Evolutionary conservation across 2,888 invertebrate species (phyloP).

Genomic region (Nasonovia ribisnigri): DNA sequence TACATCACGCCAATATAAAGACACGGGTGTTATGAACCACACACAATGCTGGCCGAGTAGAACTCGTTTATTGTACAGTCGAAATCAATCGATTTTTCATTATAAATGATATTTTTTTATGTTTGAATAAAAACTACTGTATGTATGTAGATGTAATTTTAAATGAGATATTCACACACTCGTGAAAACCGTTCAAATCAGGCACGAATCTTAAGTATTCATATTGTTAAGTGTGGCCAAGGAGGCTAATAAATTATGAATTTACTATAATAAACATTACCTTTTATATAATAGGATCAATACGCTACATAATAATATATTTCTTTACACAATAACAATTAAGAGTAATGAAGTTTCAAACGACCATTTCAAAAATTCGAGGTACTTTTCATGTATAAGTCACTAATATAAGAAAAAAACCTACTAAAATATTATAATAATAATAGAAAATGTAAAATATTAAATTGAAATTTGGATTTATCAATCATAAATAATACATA

Average conservation of each 20-base stretch:
- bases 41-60: neutral
- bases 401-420: neutral
- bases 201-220: neutral
- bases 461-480: neutral
- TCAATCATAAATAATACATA: neutral
- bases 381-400: neutral
- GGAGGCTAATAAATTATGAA: neutral
- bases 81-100: neutral
- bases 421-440: neutral
- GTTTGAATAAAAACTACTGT: neutral
- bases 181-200: neutral
- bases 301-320: neutral
- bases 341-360: neutral
- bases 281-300: neutral
- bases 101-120: neutral
- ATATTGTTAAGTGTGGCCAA: neutral
- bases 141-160: no score
- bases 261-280: neutral
- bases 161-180: no score
- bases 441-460: neutral
- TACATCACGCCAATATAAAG: neutral
- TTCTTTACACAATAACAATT: neutral
- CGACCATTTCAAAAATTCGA: neutral
- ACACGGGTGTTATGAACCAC: neutral
- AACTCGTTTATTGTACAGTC: constrained; percentile 2